Percentiles rank a stretch among this genome's conserved stretches.
Conservation (phyloP, 2,888 invertebrate species). For the Ecdyonurus torrentis region DNA sequence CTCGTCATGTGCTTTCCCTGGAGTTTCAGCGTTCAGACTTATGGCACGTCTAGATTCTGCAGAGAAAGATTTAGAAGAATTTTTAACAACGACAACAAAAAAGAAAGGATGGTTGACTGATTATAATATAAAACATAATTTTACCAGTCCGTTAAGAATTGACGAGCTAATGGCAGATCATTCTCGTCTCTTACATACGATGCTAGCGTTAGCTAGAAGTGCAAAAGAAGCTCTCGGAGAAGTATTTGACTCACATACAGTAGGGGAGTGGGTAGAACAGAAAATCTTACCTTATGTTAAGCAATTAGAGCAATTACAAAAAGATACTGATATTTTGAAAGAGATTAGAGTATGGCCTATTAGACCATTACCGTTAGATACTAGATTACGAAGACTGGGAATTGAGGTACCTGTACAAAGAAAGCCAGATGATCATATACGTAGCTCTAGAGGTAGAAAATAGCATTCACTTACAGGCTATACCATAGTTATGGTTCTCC, state of each 20-base stretch:
- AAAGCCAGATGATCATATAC: neutral
- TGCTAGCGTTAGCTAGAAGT: conserved; percentile 23
- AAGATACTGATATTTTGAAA: neutral
- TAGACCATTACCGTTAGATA: neutral
- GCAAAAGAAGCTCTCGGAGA: conserved; percentile 37
- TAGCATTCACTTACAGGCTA: neutral
- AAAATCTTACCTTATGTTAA: conserved; percentile 36
- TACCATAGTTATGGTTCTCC: neutral
- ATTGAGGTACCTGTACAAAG: neutral
- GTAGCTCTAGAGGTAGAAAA: neutral
- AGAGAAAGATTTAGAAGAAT: conserved; percentile 20
- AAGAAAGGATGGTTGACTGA: conserved; percentile 46
- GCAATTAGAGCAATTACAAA: conserved; percentile 27
- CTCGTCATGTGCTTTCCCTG: conserved; percentile 44
- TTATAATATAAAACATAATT: conserved; percentile 50
- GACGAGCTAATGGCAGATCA: conserved; percentile 40
- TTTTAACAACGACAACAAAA: conserved; percentile 3
- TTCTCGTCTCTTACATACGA: conserved; percentile 37
- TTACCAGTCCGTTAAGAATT: conserved; percentile 45
- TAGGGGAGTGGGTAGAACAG: conserved; percentile 49
- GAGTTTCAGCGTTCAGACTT: conserved; percentile 35
- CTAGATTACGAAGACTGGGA: neutral
- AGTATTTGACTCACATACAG: conserved; percentile 39
- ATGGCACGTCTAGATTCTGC: conserved; percentile 26
- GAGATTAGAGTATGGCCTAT: neutral